Conservation (phyloP, 2,797 vertebrate genomes). For the Chloroceryle inda region DNA sequence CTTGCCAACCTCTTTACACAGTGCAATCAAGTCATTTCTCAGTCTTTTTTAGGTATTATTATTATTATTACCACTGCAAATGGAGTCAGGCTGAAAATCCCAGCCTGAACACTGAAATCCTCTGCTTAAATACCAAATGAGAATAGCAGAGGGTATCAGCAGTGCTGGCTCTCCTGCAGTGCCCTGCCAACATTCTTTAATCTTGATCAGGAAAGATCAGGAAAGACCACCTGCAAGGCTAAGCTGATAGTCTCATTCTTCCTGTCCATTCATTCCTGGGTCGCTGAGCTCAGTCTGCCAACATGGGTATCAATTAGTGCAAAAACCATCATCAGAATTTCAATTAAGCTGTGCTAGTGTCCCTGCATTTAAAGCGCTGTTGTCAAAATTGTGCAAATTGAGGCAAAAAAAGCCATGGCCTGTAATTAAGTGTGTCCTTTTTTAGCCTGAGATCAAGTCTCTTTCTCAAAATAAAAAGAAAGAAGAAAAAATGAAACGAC, state of each 20-base stretch:
- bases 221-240: slow-evolving; percentile 70
- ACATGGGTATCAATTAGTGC: slow-evolving; percentile 70
- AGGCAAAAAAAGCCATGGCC: slow-evolving; percentile 49
- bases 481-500: slow-evolving; percentile 19
- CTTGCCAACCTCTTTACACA: slow-evolving; percentile 76
- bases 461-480: not conserved
- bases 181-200: slow-evolving; percentile 64
- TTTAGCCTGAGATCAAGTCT: slow-evolving; percentile 32
- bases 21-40: slow-evolving; percentile 60
- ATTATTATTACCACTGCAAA: slow-evolving; percentile 34
- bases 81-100: slow-evolving; percentile 35
- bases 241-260: slow-evolving; percentile 74
- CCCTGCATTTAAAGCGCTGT: slow-evolving; percentile 57
- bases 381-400: slow-evolving; percentile 66
- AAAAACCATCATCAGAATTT: slow-evolving; percentile 64
- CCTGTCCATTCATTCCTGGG: slow-evolving; percentile 71
- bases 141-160: slow-evolving; percentile 39
- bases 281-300: slow-evolving; percentile 70
- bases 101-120: slow-evolving; percentile 51
- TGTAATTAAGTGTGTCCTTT: slow-evolving; percentile 57
- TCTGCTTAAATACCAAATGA: slow-evolving; percentile 41
- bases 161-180: slow-evolving; percentile 50
- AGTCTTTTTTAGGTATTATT: slow-evolving; percentile 80
- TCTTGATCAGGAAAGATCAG: slow-evolving; percentile 70
- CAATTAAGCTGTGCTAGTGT: slow-evolving; percentile 58